These are phyloP conservation scores for Leptodactylus fallax DNA, from an alignment of 2,797 vertebrate species.

Conservation along the genomic window DNA sequence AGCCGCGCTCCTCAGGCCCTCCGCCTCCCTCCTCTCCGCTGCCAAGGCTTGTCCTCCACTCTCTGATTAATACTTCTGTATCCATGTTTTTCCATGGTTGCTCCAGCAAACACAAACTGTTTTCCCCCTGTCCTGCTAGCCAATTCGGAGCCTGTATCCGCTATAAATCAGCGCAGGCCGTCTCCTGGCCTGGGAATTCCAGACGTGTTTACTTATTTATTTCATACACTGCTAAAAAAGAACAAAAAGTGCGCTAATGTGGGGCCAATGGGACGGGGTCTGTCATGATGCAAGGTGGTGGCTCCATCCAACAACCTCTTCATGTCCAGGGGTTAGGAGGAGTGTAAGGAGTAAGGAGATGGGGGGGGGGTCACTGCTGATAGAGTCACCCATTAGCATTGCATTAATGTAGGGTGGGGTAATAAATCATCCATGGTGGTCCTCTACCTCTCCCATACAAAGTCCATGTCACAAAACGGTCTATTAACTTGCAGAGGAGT, in stretches of 20 bases:
- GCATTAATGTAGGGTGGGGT: not conserved
- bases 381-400: not conserved
- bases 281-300: not conserved
- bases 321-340: not conserved
- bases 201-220: conserved; percentile 64
- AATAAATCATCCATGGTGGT: no score
- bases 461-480: no score
- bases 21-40: conserved; percentile 25
- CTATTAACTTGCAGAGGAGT: no score
- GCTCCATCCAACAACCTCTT: not conserved
- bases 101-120: conserved; percentile 59
- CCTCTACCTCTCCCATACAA: no score
- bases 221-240: conserved; percentile 45
- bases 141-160: conserved; percentile 59
- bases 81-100: conserved; percentile 61
- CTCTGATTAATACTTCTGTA: conserved; percentile 58
- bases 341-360: not conserved
- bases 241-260: conserved; percentile 1
- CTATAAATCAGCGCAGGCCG: conserved; percentile 50
- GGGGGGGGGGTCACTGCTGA: not conserved
- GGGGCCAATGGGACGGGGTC: not conserved
- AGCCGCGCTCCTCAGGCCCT: not conserved
- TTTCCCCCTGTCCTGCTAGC: conserved; percentile 40
- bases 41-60: conserved; percentile 48
- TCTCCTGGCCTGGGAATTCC: conserved; percentile 57